phyloP scores from a whole-genome alignment of 2,113 vertebrate species.

The Neolamprologus toae region DNA sequence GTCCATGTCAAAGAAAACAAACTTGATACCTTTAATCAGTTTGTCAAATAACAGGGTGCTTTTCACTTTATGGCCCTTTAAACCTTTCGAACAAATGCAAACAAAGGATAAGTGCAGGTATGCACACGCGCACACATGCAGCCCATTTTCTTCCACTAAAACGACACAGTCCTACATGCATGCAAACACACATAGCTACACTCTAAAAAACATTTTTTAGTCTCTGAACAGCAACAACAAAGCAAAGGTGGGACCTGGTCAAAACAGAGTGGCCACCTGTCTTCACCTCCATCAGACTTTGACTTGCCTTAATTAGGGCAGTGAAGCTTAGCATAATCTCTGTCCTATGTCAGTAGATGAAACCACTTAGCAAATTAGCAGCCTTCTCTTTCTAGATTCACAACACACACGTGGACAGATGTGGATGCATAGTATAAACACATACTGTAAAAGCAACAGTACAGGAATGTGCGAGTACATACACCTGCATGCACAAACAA shows the following conservation, averaged over 20 bases:
- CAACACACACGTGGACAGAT: not conserved
- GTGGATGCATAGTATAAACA: not conserved
- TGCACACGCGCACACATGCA: not conserved
- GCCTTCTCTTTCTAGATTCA: not conserved
- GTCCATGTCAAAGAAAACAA: conserved; percentile 11
- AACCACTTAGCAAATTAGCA: conserved; percentile 59
- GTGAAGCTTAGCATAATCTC: conserved; percentile 47
- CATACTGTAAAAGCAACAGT: not conserved
- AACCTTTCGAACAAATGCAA: not conserved
- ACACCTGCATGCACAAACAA: conserved; percentile 8
- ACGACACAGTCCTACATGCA: not conserved
- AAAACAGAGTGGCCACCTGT: not conserved
- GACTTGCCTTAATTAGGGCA: conserved; percentile 32
- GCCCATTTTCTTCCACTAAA: not conserved
- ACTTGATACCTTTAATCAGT: conserved; percentile 27
- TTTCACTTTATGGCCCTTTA: conserved; percentile 21
- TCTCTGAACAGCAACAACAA: conserved; percentile 24
- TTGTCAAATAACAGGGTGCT: conserved; percentile 6
- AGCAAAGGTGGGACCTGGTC: not conserved
- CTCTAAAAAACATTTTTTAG: not conserved
- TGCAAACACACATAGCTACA: not conserved
- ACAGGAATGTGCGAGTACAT: not conserved
- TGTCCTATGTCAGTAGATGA: conserved; percentile 29
- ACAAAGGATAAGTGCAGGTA: not conserved
- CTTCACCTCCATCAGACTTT: not conserved